Evolutionary conservation across 2,113 vertebrate species (phyloP).

Genomic region (Recurvirostra avosetta): DNA sequence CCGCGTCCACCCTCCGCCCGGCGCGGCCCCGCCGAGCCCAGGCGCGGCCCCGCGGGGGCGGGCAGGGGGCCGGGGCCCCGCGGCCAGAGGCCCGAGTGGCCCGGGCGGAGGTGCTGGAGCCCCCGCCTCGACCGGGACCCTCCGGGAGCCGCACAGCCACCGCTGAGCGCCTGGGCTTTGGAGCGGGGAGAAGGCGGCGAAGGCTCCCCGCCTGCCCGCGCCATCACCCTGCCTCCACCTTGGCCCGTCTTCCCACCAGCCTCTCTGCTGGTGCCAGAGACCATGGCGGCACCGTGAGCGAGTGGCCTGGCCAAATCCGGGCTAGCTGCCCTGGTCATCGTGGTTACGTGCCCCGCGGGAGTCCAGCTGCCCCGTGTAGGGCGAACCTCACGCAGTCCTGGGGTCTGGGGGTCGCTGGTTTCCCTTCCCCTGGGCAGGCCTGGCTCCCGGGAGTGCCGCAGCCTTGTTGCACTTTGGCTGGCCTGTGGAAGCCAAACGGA

Average conservation of each 20-base stretch:
- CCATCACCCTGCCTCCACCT: background rate
- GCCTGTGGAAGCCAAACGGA: background rate
- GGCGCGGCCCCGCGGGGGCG: background rate
- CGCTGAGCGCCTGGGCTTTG: background rate
- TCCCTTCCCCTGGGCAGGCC: background rate
- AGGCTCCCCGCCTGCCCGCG: rapidly evolving
- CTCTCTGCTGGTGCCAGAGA: too few relatives aligned
- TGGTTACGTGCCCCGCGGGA: rapidly evolving
- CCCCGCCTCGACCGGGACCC: too few relatives aligned
- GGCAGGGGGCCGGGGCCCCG: background rate
- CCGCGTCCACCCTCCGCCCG: background rate
- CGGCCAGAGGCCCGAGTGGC: background rate
- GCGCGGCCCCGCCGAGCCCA: background rate
- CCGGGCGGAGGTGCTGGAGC: background rate
- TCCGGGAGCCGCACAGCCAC: too few relatives aligned
- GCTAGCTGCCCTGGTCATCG: rapidly evolving
- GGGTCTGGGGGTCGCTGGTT: rapidly evolving
- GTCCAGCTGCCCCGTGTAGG: too few relatives aligned
- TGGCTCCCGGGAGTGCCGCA: rapidly evolving
- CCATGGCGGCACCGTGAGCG: rapidly evolving
- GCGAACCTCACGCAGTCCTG: rapidly evolving
- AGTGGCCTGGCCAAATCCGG: rapidly evolving
- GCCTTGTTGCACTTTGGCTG: background rate
- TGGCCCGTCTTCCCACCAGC: rapidly evolving
- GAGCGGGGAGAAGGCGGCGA: background rate